A percentile compares a stretch with the other conserved stretches of the same genome.
Conservation (phyloP, 2,888 invertebrate genomes). For the Lissonota sp. region DNA sequence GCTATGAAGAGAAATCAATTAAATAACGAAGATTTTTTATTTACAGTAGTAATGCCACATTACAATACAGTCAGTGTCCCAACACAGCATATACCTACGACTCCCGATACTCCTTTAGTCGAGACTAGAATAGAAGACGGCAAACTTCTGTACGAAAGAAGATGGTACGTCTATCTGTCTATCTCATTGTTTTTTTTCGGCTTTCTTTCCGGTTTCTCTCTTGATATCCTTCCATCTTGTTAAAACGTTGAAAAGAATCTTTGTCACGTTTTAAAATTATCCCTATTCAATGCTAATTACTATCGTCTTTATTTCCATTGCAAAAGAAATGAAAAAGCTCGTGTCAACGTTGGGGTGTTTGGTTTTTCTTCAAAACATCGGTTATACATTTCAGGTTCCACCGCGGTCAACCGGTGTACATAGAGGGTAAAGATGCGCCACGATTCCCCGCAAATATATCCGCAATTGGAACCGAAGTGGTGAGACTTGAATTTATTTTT, state of each 20-base stretch:
- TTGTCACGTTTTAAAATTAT: neutral
- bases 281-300: slow-evolving; percentile 3
- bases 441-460: slow-evolving; percentile 96
- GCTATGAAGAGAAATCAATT: slow-evolving; percentile 41
- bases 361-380: slow-evolving; percentile 28
- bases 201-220: slow-evolving; percentile 38
- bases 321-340: neutral
- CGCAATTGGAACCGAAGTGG: slow-evolving; percentile 95
- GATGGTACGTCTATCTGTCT: slow-evolving; percentile 87
- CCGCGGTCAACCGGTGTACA: slow-evolving; percentile 95
- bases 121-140: slow-evolving; percentile 98
- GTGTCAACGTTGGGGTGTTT: slow-evolving; percentile 20
- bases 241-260: neutral
- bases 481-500: slow-evolving; percentile 82
- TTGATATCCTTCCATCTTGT: slow-evolving; percentile 31
- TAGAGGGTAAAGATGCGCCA: slow-evolving; percentile 94
- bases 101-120: slow-evolving; percentile 85
- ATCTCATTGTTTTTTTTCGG: slow-evolving; percentile 49
- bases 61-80: slow-evolving; percentile 78
- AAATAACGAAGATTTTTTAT: slow-evolving; percentile 66
- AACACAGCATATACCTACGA: slow-evolving; percentile 80
- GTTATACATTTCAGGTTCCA: slow-evolving; percentile 88
- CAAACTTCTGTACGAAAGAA: slow-evolving; percentile 95
- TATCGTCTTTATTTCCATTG: neutral
- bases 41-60: slow-evolving; percentile 77